Conservation (phyloP, 2,113 vertebrate genomes). For the Chaenocephalus aceratus region DNA sequence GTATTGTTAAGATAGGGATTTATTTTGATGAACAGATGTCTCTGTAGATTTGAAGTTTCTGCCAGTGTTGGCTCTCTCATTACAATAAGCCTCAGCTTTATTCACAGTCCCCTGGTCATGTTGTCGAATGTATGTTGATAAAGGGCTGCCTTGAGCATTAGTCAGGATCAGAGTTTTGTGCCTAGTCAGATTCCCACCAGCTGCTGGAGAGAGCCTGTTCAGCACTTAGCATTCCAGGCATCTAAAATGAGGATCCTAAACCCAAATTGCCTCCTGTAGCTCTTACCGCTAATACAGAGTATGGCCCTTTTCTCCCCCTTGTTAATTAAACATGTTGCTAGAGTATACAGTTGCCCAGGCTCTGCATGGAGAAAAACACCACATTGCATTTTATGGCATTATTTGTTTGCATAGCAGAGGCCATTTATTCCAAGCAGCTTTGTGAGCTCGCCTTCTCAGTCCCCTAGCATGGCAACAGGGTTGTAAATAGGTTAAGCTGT, state of each 20-base stretch:
- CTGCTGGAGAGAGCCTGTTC: conserved; percentile 60
- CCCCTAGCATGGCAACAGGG: conserved; percentile 57
- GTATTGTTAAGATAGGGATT: background rate
- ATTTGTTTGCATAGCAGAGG: conserved; percentile 76
- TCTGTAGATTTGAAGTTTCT: conserved; percentile 3
- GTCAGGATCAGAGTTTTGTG: conserved; percentile 62
- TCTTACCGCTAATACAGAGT: conserved; percentile 26
- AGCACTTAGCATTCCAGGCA: conserved; percentile 71
- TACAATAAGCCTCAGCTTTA: conserved; percentile 49
- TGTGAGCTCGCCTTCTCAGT: conserved; percentile 36
- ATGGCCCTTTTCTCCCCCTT: conserved; percentile 57
- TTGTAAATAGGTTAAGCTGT: conserved; percentile 65
- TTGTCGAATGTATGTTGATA: conserved; percentile 71
- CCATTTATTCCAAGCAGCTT: conserved; percentile 56
- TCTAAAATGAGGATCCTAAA: conserved; percentile 72
- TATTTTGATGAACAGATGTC: background rate
- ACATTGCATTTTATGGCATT: conserved; percentile 71
- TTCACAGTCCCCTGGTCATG: conserved; percentile 49
- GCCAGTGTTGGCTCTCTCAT: conserved; percentile 32
- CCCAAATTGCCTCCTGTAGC: conserved; percentile 66
- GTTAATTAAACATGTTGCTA: conserved; percentile 80
- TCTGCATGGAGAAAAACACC: conserved; percentile 53
- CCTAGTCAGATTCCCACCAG: conserved; percentile 59
- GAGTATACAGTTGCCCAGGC: conserved; percentile 64
- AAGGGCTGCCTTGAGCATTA: conserved; percentile 62